These are phyloP conservation scores for Ennomos quercinarius DNA, from an alignment of 2,888 invertebrate species.

Conservation along the genomic window DNA sequence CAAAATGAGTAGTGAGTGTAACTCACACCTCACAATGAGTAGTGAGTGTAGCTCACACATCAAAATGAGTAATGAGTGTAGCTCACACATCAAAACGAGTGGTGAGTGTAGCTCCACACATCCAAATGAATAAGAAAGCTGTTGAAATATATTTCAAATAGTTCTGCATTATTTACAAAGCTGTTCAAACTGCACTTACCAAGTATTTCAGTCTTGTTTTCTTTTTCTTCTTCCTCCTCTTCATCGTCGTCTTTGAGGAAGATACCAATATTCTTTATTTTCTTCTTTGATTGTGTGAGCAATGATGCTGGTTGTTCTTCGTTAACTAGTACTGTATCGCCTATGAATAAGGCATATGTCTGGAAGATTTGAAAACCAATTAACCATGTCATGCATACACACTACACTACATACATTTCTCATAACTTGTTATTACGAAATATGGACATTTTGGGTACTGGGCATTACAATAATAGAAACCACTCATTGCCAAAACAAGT, in stretches of 20 bases:
- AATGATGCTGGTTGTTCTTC: conserved; percentile 94
- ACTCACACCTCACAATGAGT: too few species aligned
- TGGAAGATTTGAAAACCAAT: conserved; percentile 41
- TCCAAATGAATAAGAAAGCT: neutral
- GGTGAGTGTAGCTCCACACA: too few species aligned
- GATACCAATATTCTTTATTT: conserved; percentile 97
- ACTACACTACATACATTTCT: too few species aligned
- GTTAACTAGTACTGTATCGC: conserved; percentile 98
- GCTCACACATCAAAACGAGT: too few species aligned
- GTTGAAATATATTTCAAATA: conserved; percentile 18
- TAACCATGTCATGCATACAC: too few species aligned
- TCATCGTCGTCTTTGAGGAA: conserved; percentile 96
- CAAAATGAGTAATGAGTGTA: too few species aligned
- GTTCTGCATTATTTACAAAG: conserved; percentile 28
- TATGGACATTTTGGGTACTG: too few species aligned
- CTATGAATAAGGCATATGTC: conserved; percentile 96
- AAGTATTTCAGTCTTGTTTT: conserved; percentile 90
- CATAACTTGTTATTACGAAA: too few species aligned
- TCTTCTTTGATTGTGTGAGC: conserved; percentile 97
- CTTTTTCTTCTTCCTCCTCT: conserved; percentile 93
- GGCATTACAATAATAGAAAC: too few species aligned
- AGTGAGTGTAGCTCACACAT: too few species aligned
- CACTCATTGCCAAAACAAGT: too few species aligned
- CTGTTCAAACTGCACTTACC: conserved; percentile 67
- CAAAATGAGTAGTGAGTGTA: too few species aligned